A percentile compares a stretch with the other conserved stretches of the same genome.
phyloP scores from a whole-genome alignment of 2,888 invertebrate genomes.

The Macrosiphum euphorbiae region DNA sequence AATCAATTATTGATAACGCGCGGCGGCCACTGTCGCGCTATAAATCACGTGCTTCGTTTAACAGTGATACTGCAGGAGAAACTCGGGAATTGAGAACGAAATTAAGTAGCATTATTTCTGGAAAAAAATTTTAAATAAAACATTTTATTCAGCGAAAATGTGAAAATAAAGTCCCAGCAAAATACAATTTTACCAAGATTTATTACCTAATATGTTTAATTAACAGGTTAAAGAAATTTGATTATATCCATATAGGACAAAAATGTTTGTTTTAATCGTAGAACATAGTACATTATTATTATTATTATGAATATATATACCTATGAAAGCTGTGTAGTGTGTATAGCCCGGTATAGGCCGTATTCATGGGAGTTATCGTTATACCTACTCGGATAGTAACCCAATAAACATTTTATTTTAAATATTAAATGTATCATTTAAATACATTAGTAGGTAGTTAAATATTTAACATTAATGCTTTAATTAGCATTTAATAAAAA shows the following conservation, averaged over 20 bases:
- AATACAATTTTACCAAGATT: not conserved
- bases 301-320: too few species aligned
- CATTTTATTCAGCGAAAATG: not conserved
- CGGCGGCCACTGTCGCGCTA: not conserved
- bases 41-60: not conserved
- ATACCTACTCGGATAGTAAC: not conserved
- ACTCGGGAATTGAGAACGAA: not conserved
- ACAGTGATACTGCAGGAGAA: not conserved
- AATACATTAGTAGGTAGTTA: too few species aligned
- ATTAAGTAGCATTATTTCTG: not conserved
- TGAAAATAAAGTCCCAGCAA: not conserved
- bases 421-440: too few species aligned
- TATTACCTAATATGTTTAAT: not conserved
- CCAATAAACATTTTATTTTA: too few species aligned
- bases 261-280: not conserved
- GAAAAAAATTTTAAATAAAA: not conserved
- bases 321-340: not conserved
- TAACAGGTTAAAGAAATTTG: not conserved
- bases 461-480: too few species aligned
- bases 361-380: not conserved
- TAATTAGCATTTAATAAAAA: too few species aligned
- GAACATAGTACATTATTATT: not conserved
- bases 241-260: not conserved
- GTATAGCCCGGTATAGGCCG: not conserved
- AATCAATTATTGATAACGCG: slow-evolving; percentile 49